A percentile compares a stretch with the other conserved stretches of the same genome.
These are phyloP conservation scores for Epizoanthus illoricatus DNA, from an alignment of 92 coral and sea anemone genomes.

Conservation along the genomic window DNA sequence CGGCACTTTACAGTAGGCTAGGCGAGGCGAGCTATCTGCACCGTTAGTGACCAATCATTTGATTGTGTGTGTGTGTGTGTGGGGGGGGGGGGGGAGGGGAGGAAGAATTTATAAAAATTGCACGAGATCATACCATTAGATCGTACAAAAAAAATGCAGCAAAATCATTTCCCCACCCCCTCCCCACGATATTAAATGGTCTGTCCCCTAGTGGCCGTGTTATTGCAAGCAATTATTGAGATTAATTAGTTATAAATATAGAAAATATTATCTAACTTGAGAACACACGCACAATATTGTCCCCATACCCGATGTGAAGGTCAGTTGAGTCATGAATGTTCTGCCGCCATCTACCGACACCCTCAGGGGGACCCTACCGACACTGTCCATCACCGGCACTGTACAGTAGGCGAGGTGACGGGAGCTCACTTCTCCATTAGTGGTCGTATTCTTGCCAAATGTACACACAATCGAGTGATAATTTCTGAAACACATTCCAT, in stretches of 20 bases:
- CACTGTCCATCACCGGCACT: background rate
- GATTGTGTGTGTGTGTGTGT: no score
- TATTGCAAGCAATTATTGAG: background rate
- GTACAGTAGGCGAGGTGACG: constrained; percentile 4
- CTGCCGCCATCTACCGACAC: constrained; percentile 24
- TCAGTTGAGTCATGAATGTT: constrained; percentile 6
- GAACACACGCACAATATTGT: background rate
- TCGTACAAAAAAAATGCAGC: no score
- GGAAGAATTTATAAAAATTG: no score
- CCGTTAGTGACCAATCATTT: background rate
- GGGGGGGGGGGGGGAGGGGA: no score
- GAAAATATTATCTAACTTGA: no score
- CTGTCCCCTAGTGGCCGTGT: background rate
- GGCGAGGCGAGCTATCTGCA: background rate
- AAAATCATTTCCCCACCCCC: no score
- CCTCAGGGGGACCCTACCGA: background rate
- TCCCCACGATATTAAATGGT: no score
- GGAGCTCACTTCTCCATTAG: constrained; percentile 5
- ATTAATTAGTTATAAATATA: no score
- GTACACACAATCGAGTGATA: constrained; percentile 17
- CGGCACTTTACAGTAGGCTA: constrained; percentile 14
- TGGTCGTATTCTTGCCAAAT: background rate
- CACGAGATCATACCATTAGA: no score
- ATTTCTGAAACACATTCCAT: constrained; percentile 17
- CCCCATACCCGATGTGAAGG: background rate